Percentiles rank a stretch among this genome's conserved stretches.
phyloP scores from a whole-genome alignment of 2,113 vertebrate species.

The Raja brachyura region DNA sequence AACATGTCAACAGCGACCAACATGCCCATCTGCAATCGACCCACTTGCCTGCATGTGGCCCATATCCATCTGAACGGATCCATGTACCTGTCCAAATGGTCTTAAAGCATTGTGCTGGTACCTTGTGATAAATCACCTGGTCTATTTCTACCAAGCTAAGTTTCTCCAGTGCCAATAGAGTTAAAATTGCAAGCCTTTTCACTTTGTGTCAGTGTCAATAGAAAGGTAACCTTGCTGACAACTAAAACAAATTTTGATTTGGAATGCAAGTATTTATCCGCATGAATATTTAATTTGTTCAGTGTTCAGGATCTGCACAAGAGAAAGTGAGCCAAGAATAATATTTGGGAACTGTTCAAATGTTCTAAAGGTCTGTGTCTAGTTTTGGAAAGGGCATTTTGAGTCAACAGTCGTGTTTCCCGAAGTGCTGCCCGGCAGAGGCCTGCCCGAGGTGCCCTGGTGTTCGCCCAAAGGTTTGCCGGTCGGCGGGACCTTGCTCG shows the following conservation, averaged over 20 bases:
- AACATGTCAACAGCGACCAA: too few relatives aligned
- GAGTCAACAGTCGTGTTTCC: not conserved
- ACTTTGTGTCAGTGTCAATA: not conserved
- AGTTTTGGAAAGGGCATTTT: not conserved
- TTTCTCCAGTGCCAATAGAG: not conserved
- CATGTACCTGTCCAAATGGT: too few relatives aligned
- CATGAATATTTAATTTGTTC: not conserved
- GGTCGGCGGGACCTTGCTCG: too few relatives aligned
- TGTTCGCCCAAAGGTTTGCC: too few relatives aligned
- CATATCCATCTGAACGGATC: too few relatives aligned
- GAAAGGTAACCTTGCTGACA: not conserved
- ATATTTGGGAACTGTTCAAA: not conserved
- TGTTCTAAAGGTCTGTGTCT: not conserved
- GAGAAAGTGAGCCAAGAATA: not conserved
- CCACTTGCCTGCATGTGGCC: too few relatives aligned
- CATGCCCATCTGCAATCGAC: too few relatives aligned
- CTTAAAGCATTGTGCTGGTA: too few relatives aligned
- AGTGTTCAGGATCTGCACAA: not conserved
- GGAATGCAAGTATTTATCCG: not conserved
- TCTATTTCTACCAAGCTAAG: not conserved
- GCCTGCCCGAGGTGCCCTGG: too few relatives aligned
- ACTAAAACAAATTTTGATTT: not conserved
- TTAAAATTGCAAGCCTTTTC: not conserved
- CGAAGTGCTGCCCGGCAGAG: too few relatives aligned
- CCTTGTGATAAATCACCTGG: not conserved